Evolutionary conservation across 1,140 invertebrate genomes (phyloP), one percentile per base, ranked within the genome.

Genomic region (Solenopsis fugax): DNA sequence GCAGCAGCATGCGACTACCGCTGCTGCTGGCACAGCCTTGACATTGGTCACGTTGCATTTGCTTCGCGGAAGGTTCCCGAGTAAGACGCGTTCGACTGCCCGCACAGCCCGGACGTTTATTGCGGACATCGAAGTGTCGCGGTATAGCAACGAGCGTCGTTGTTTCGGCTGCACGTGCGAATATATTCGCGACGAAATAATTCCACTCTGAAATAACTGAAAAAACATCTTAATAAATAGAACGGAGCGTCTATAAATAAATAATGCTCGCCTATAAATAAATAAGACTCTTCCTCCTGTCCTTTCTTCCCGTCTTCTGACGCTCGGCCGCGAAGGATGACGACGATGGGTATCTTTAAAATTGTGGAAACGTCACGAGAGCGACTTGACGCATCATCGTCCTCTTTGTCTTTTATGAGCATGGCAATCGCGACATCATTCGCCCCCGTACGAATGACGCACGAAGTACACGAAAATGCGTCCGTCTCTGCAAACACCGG

Each of bases 11-110:
- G 77, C 77, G 69, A 73, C 76, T 87, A 84, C 77, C 73, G 72
- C 78, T 73, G 65, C 65, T 37, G 58, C 65, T 45, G 88, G 78
- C 85, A 72, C 75, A 90, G 89, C 89, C 89, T 90, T 90, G 89
- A 90, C 89, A 90, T 90, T 90, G 89, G 89, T 88, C 89, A 90
- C 89, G 89, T 90, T 90, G 89, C 81, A 90, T 90, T 90, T 90
- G 76, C 89, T 86, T 88, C 86, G 87, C 86, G 71, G 89, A 90
- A 90, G 81, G 64, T 90, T 86, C 64, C 77, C 62, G 82, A 90
- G 81, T 67, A 16, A 75, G 81, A 72, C 62, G 50, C 67, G 86
- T 88, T 71, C 89, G 69, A 29, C 41, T 18, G 65, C 52, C 62
- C 41, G 69, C 56, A 45, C 56, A 45, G 12, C 65, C 65, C 21